Conservation (phyloP, 92 coral and sea anemone genomes). For the Palythoa grandiflora region DNA sequence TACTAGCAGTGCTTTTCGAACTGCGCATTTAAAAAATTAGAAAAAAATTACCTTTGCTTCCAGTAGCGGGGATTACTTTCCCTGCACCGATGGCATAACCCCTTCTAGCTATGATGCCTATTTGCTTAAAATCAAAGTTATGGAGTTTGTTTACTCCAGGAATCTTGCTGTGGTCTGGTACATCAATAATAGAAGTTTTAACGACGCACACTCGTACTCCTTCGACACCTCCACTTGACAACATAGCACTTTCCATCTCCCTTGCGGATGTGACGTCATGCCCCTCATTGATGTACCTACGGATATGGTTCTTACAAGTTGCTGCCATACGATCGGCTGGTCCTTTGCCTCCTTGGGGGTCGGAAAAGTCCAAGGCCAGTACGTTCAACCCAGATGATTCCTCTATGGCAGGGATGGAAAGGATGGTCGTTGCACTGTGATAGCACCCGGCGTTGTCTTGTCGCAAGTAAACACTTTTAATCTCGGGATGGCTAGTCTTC, state of each 20-base stretch:
- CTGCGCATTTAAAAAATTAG: background rate
- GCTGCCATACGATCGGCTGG: slow-evolving; percentile 19
- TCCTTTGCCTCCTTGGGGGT: slow-evolving; percentile 9
- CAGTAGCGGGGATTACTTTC: slow-evolving; percentile 14
- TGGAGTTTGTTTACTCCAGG: slow-evolving; percentile 54
- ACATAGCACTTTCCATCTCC: slow-evolving; percentile 58
- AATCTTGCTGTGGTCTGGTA: slow-evolving; percentile 31
- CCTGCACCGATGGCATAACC: background rate
- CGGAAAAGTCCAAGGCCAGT: background rate
- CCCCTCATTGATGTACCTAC: slow-evolving; percentile 9
- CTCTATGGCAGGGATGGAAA: background rate
- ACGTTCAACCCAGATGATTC: background rate
- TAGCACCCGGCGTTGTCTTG: slow-evolving; percentile 32
- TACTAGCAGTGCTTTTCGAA: background rate
- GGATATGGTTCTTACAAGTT: background rate
- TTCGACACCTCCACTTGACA: slow-evolving; percentile 58
- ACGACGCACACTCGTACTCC: slow-evolving; percentile 55
- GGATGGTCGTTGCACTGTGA: background rate
- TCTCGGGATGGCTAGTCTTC: slow-evolving; percentile 37
- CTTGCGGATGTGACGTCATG: slow-evolving; percentile 47
- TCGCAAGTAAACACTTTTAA: slow-evolving; percentile 7
- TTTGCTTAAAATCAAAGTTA: background rate
- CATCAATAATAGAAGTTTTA: slow-evolving; percentile 20
- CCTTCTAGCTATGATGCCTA: too few species aligned
- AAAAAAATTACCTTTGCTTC: slow-evolving; percentile 3